Evolutionary conservation across 2,888 invertebrate genomes (phyloP).

Genomic region (Mamestra brassicae): DNA sequence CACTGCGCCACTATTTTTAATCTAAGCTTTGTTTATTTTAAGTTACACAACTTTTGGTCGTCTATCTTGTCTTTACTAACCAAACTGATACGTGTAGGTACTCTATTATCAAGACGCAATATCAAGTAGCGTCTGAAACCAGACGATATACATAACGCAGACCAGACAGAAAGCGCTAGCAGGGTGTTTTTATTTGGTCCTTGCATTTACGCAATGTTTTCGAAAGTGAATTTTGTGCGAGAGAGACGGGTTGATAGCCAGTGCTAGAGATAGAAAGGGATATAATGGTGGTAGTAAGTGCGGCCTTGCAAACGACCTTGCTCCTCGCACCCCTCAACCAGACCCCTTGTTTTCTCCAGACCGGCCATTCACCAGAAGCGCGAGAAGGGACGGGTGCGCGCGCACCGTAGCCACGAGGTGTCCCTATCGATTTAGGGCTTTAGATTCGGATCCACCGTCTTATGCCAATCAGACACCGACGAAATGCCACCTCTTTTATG

Average conservation of each 20-base stretch:
- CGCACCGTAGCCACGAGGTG: slow-evolving; percentile 81
- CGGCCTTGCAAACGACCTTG: slow-evolving; percentile 88
- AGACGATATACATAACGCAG: slow-evolving; percentile 66
- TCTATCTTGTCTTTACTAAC: slow-evolving; percentile 25
- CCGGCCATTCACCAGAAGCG: slow-evolving; percentile 86
- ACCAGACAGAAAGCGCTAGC: slow-evolving; percentile 74
- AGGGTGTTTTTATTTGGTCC: slow-evolving; percentile 80
- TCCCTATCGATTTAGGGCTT: slow-evolving; percentile 83
- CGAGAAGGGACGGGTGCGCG: slow-evolving; percentile 83
- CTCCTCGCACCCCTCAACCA: slow-evolving; percentile 77
- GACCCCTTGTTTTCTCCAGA: slow-evolving; percentile 79
- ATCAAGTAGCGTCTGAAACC: slow-evolving; percentile 60
- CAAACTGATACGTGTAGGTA: slow-evolving; percentile 29
- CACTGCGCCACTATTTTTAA: slow-evolving; percentile 9
- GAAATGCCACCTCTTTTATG: slow-evolving; percentile 33
- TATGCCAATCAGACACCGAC: slow-evolving; percentile 68
- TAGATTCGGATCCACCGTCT: slow-evolving; percentile 76
- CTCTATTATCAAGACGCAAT: slow-evolving; percentile 54
- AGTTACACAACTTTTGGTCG: slow-evolving; percentile 29
- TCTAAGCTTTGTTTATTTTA: slow-evolving; percentile 34
- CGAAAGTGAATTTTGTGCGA: slow-evolving; percentile 81
- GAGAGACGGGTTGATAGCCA: slow-evolving; percentile 65
- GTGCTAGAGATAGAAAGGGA: slow-evolving; percentile 74
- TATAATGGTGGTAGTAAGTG: slow-evolving; percentile 80
- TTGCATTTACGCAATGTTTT: slow-evolving; percentile 82